Evolutionary conservation across 2,797 vertebrate genomes (phyloP).

Genomic region (Fundulus diaphanus): DNA sequence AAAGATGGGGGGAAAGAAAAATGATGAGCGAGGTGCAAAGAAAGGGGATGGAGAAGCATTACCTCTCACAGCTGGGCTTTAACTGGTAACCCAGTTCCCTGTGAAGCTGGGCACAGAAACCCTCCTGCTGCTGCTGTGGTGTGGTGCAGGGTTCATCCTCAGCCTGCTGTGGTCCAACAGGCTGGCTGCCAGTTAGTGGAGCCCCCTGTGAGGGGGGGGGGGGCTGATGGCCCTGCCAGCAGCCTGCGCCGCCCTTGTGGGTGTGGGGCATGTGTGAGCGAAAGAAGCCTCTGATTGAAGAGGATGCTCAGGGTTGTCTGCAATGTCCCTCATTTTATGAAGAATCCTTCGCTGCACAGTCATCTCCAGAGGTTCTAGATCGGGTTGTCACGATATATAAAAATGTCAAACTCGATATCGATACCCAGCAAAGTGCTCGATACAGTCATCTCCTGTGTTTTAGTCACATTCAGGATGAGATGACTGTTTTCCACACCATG

Average conservation of each 20-base stretch:
- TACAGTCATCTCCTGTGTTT: too few species aligned
- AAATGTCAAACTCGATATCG: too few species aligned
- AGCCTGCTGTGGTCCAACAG: constrained; percentile 47
- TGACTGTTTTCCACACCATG: too few species aligned
- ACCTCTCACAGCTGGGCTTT: constrained; percentile 48
- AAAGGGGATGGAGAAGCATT: constrained; percentile 11
- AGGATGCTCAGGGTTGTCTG: too few species aligned
- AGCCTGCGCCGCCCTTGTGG: constrained; percentile 30
- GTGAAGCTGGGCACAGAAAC: constrained; percentile 49
- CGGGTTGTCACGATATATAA: too few species aligned
- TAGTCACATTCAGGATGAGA: too few species aligned
- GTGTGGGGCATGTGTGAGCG: constrained; percentile 23
- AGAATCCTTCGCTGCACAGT: too few species aligned
- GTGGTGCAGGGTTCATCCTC: constrained; percentile 44
- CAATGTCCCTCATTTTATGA: too few species aligned
- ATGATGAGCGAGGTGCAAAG: constrained; percentile 14
- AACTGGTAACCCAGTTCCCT: constrained; percentile 70
- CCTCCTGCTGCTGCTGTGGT: constrained; percentile 44
- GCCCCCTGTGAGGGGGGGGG: constrained; percentile 50
- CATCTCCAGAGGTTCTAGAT: too few species aligned
- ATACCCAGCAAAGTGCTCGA: too few species aligned
- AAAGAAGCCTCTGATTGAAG: too few species aligned
- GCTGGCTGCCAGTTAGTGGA: constrained; percentile 56
- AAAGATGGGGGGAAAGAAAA: constrained; percentile 7
- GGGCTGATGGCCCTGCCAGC: constrained; percentile 47